Evolutionary conservation across 2,888 invertebrate species (phyloP), one percentile per base, ranked within the genome.

Genomic region (Eremobia ochroleuca): DNA sequence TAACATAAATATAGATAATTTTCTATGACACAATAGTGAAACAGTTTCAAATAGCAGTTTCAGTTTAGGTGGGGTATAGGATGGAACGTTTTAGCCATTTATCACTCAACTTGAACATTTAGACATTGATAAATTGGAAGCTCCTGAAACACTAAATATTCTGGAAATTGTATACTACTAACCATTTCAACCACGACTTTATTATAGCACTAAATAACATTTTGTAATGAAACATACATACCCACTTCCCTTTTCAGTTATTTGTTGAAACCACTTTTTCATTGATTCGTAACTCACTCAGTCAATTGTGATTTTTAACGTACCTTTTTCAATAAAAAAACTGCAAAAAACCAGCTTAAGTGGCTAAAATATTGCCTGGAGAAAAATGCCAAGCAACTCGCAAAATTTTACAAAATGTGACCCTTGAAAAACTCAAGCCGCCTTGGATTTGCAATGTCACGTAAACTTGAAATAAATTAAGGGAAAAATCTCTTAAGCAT

Each of bases 391-490:
- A 15, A 61, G 31, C 9, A n/a, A 15, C 15, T 31, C 40, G 1
- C 4, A 28, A 13, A 15, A 4, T 40, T 4, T 31, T 34, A n/a
- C 11, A 37, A 61, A 69, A 43, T 18, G 34, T 52, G 21, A 46
- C 6, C 18, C 9, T 11, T 59, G 43, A 76, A 69, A 64, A 73
- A 85, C 25, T 55, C 55, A 15, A 52, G 40, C 34, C 61, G 67
- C 76, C 43, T 76, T 76, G 62, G 21, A 58, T 64, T 43, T 25
- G 40, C 55, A 76, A 43, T 21, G 82, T 67, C 76, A 80, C 76
- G 79, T 81, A 73, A 75, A 76, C 70, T 86, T 31, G 37, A 83
- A 79, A 88, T 89, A 88, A 88, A 89, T 90, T 80, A 80, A 68
- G 70, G 58, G 34, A 83, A 79, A 82, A 87, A 87, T 85, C 81